Conservation (phyloP, 1,140 invertebrate species). For the Danaus plexippus region DNA sequence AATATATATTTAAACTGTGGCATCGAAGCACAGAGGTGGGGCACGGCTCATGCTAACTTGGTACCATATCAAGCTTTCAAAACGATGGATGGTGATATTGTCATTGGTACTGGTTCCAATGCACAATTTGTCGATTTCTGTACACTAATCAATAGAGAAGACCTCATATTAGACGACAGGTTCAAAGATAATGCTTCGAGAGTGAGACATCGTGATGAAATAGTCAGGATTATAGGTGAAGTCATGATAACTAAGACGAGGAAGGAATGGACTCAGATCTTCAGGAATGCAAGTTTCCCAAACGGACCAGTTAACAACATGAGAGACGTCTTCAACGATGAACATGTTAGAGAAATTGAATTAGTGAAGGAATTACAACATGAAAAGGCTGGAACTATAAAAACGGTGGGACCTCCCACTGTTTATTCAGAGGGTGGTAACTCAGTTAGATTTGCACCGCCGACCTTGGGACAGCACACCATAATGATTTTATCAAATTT, state of each 20-base stretch:
- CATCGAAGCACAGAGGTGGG: slow-evolving; percentile 83
- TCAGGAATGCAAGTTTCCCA: slow-evolving; percentile 85
- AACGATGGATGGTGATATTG: slow-evolving; percentile 87
- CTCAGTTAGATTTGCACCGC: slow-evolving; percentile 81
- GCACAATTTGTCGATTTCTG: slow-evolving; percentile 83
- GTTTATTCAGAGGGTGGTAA: slow-evolving; percentile 83
- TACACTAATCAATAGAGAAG: slow-evolving; percentile 73
- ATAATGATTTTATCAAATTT: slow-evolving; percentile 79
- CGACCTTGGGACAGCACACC: slow-evolving; percentile 91
- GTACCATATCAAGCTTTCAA: slow-evolving; percentile 94
- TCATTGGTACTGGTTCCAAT: slow-evolving; percentile 88
- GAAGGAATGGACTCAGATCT: slow-evolving; percentile 82
- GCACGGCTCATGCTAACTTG: slow-evolving; percentile 94
- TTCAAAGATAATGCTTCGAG: slow-evolving; percentile 82
- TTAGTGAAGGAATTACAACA: slow-evolving; percentile 86
- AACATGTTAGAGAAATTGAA: slow-evolving; percentile 83
- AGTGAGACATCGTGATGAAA: slow-evolving; percentile 82
- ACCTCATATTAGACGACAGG: slow-evolving; percentile 76
- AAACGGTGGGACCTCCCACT: slow-evolving; percentile 90
- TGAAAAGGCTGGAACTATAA: slow-evolving; percentile 79
- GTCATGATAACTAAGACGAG: slow-evolving; percentile 79
- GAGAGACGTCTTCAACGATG: slow-evolving; percentile 88
- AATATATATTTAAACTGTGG: slow-evolving; percentile 93
- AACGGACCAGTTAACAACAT: slow-evolving; percentile 93
- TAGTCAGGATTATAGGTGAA: slow-evolving; percentile 76